Base-by-base conservation (phyloP, 1,140 invertebrate genomes). In the Leptoteleia sp. region DNA sequence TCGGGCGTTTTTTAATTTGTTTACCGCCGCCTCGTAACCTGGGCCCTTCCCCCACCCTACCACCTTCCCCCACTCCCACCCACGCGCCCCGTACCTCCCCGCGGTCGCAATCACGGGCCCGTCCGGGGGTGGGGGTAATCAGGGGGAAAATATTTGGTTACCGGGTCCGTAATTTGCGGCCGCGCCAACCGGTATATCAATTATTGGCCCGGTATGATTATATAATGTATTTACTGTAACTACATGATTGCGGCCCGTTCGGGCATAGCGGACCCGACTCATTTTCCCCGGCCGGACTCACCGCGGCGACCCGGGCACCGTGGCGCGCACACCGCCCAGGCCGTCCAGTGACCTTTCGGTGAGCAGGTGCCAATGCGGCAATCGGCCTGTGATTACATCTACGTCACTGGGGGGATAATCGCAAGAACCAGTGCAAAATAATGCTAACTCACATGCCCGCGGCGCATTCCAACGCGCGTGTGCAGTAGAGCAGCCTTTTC, bases 351-450 rank as follows among this genome's bases (percentile, higher is more conserved):
- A 79, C 83, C 82, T 75, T 71, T 79, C 61, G 50, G 61, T 71
- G 68, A 65, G 82, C 85, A 87, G 84, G 84, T 86, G 86, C 83
- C 82, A 80, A 85, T 86, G 81, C 81, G 72, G 77, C 85, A 83
- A 84, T 85, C 72, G 80, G 16, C 16, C 64, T 65, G 77, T 81
- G 84, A 86, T 85, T 85, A 80, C 82, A 81, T 82, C 64, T 70
- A 35, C 76, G 62, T 76, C 80, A 73, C 75, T 82, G 65, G 81
- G 81, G n/a, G 76, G 82, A 85, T 82, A 81, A 81, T 76, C 78
- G 81, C 79, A 81, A 82, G 80, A 84, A 83, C 62, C 52, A 81
- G 77, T 80, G 81, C 79, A 76, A 75, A 76, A 81, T 78, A 70
- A 83, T 82, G 75, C 81, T n/a, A 70, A 64, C 81, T 70, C 57